These are phyloP conservation scores for Cotesia vestalis DNA, from an alignment of 1,140 invertebrate species.

Conservation along the genomic window DNA sequence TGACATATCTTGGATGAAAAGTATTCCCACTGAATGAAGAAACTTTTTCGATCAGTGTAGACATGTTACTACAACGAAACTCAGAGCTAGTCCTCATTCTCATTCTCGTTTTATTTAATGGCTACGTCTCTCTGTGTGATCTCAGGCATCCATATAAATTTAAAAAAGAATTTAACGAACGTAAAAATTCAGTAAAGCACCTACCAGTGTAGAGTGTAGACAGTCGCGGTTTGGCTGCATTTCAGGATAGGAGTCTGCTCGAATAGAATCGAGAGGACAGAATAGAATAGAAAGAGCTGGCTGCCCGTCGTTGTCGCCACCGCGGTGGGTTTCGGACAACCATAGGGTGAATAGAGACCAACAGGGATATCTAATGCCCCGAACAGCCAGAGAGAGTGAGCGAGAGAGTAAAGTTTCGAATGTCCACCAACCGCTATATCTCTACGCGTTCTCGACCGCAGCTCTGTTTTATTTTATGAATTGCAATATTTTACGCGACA, in stretches of 20 bases:
- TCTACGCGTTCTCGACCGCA: slow-evolving; percentile 22
- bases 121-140: no score
- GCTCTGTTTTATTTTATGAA: slow-evolving; percentile 67
- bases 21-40: no score
- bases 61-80: no score
- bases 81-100: no score
- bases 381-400: neutral
- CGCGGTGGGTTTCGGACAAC: neutral
- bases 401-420: slow-evolving; percentile 3
- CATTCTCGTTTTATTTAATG: no score
- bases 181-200: slow-evolving; percentile 42
- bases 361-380: neutral
- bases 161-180: neutral
- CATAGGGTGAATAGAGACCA: slow-evolving; percentile 13
- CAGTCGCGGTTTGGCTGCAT: slow-evolving; percentile 57
- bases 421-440: slow-evolving; percentile 9
- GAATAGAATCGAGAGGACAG: slow-evolving; percentile 31
- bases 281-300: slow-evolving; percentile 24
- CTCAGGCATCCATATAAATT: no score
- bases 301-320: neutral
- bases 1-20: no score
- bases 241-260: slow-evolving; percentile 48
- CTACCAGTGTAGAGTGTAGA: slow-evolving; percentile 33
- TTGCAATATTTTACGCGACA: slow-evolving; percentile 67
- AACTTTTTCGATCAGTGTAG: no score